A percentile compares a stretch with the other conserved stretches of the same genome.
Evolutionary conservation across 2,797 vertebrate genomes (phyloP).

Genomic region (Hipposideros larvatus): DNA sequence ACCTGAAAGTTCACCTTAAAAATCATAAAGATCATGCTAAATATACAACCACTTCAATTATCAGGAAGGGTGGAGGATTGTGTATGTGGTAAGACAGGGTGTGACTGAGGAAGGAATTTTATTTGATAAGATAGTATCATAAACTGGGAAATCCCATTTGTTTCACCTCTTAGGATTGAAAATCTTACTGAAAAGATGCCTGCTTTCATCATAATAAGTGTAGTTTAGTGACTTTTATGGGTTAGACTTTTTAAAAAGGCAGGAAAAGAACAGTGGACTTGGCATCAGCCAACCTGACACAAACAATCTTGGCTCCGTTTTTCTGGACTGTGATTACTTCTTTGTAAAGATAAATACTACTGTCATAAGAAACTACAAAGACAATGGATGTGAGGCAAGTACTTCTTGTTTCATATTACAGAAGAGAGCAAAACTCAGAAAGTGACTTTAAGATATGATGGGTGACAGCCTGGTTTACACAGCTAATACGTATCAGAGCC

Average conservation of each 20-base stretch:
- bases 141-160: constrained; percentile 17
- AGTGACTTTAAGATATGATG: not conserved
- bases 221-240: not conserved
- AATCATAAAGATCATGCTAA: constrained; percentile 39
- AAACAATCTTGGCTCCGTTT: not conserved
- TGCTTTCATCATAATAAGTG: not conserved
- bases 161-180: not conserved
- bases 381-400: not conserved
- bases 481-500: not conserved
- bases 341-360: constrained; percentile 40
- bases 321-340: constrained; percentile 13
- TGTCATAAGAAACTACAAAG: not conserved
- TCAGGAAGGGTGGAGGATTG: not conserved
- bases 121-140: constrained; percentile 23
- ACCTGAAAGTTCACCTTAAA: constrained; percentile 66
- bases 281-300: not conserved
- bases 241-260: not conserved
- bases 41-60: constrained; percentile 18
- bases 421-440: constrained; percentile 50
- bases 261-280: not conserved
- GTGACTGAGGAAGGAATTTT: not conserved
- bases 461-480: not conserved
- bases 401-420: not conserved
- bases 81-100: not conserved
- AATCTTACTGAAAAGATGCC: not conserved